Percentiles rank a stretch among this genome's conserved stretches.
phyloP scores from a whole-genome alignment of 2,797 vertebrate species.

The Crenichthys baileyi region DNA sequence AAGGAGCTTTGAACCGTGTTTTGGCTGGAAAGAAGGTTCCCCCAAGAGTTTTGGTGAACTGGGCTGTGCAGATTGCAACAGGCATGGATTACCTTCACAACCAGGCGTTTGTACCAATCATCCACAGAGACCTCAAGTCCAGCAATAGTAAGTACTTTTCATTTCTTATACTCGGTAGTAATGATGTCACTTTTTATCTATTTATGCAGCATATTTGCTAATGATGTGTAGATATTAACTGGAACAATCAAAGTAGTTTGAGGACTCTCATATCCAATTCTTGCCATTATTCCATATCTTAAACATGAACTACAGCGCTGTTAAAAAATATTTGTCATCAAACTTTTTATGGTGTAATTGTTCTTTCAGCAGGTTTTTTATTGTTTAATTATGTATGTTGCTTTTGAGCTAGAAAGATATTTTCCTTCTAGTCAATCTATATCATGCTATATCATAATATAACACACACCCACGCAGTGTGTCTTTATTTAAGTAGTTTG shows the following conservation, averaged over 20 bases:
- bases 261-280: neutral
- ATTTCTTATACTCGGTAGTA: neutral
- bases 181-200: neutral
- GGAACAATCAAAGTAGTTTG: neutral
- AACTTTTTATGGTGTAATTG: neutral
- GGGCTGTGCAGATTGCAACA: conserved; percentile 92
- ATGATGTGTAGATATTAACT: neutral
- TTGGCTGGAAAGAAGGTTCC: conserved; percentile 90
- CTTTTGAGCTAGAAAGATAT: neutral
- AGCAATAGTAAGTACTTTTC: conserved; percentile 90
- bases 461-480: no score
- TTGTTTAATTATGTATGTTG: no score
- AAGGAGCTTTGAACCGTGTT: conserved; percentile 88
- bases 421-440: neutral
- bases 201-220: neutral
- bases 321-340: neutral
- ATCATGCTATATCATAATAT: no score
- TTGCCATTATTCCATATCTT: neutral
- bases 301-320: neutral
- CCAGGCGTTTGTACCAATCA: conserved; percentile 89
- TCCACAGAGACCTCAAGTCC: conserved; percentile 95
- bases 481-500: neutral
- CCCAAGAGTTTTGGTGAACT: conserved; percentile 92
- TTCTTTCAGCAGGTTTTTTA: neutral
- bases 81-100: conserved; percentile 95